Base-by-base conservation (phyloP, 2,113 vertebrate genomes). In the Paralichthys olivaceus region DNA sequence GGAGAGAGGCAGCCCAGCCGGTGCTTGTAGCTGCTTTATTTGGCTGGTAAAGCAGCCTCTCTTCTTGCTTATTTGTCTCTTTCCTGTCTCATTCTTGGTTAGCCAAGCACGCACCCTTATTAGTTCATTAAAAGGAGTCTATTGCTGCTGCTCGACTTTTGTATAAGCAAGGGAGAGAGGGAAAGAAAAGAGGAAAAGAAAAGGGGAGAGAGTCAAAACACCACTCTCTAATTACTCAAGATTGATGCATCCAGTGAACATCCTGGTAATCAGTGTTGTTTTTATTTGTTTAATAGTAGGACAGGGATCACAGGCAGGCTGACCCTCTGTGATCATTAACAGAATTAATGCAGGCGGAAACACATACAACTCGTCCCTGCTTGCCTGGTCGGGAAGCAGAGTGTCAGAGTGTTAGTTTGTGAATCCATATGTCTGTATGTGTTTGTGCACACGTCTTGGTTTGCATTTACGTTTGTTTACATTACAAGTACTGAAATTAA, bases 251-350 rank as follows among this genome's bases (percentile, higher is more conserved):
- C 86, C 82, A 74, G 70, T 75, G 87, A 90, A 91, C 91, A 89
- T 90, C 84, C 85, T 78, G 87, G 90, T 92, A 91, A 93, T 93
- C 88, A 92, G 90, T 88, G 89, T 91, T 91, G 90, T 89, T 93
- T 91, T 91, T 91, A 90, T 93, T 92, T 92, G 89, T 90, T 84
- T 91, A 91, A 92, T 92, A 83, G 86, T 77, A 77, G 90, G 87
- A 90, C 83, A 84, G 90, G 86, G 91, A 93, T 91, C 81, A 87
- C 72, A 72, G 77, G 82, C 84, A 83, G 83, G 64, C 86, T 93
- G 90, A 91, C 91, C 91, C 90, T 77, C 85, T 86, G 84, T 88
- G 89, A 89, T 94, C 90, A 88, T 94, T 92, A 93, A 85, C 85
- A 80, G 69, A 89, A 90, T 90, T 76, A 88, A 91, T 91, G 84